Evolutionary conservation across 2,113 vertebrate genomes (phyloP), one percentile per base, ranked within the genome.

Genomic region (Lates calcarifer): DNA sequence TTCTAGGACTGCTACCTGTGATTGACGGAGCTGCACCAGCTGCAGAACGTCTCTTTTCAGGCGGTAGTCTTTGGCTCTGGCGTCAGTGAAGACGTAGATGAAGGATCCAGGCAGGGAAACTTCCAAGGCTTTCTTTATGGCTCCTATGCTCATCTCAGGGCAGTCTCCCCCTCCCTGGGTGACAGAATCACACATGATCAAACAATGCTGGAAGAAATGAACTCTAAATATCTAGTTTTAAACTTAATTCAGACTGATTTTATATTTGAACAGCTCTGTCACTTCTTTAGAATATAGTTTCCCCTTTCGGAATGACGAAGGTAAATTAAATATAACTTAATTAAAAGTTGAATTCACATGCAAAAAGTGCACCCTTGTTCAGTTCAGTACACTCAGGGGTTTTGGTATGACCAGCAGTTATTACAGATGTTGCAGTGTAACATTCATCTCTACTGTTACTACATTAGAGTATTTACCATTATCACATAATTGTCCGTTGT

Each of bases 101-200:
- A 97, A 98, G 64, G 97, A 99, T 56, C 96, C 94, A 0, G 97
- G 97, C 45, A 96, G 91, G 0, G 97, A 96, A 26, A 97, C 92
- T 82, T 98, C 97, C 89, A 98, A 90, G 0, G 97, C 97, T 31
- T 91, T 94, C 86, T 95, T 95, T 87, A 99, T 97, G 87, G 97
- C 97, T 5, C 96, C 96, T 47, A 99, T 90, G 0, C 97, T 98
- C 97, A 99, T 98, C 93, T 99, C 97, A 0, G 97, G 97, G 82
- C 97, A 99, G 91, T 99, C 97, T 0, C 97, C 97, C 0, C 97
- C 97, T 0, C 97, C 97, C 97, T 99, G 93, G 6, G 33, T 49
- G 56, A 82, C 24, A 88, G 12, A 87, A 63, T 45, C 28, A 62
- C 24, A 87, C 67, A 65, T 17, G 56, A 73, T 79, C 22, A 79